A percentile compares a stretch with the other conserved stretches of the same genome.
Conservation (phyloP, 2,797 vertebrate genomes). For the Craterocephalus amniculus region DNA sequence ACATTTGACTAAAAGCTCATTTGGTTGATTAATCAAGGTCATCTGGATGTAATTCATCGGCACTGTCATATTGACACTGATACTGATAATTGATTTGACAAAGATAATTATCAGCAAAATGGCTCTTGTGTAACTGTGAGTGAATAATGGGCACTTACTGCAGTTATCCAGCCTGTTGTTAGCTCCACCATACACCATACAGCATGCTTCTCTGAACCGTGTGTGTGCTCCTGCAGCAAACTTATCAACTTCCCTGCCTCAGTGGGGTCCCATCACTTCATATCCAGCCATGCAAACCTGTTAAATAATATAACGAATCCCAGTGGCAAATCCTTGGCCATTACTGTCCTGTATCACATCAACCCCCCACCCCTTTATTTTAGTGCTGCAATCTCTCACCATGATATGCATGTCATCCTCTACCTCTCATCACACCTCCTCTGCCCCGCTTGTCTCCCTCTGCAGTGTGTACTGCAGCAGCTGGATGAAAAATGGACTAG, state of each 20-base stretch:
- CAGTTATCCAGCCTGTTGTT: constrained; percentile 51
- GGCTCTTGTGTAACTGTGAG: constrained; percentile 63
- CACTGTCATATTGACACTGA: constrained; percentile 70
- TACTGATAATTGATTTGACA: constrained; percentile 76
- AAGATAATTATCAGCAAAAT: constrained; percentile 75
- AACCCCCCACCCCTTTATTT: constrained; percentile 14
- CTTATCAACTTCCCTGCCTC: constrained; percentile 22
- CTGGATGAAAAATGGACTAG: constrained; percentile 74
- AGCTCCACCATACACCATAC: constrained; percentile 35
- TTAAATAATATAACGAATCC: constrained; percentile 37
- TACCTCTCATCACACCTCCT: constrained; percentile 12
- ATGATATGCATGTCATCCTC: constrained; percentile 42
- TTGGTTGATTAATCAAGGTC: constrained; percentile 77
- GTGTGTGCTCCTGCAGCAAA: constrained; percentile 44
- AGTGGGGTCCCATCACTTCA: constrained; percentile 27
- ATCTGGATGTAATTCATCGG: constrained; percentile 73
- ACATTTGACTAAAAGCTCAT: constrained; percentile 62
- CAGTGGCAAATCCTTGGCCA: constrained; percentile 10
- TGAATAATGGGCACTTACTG: constrained; percentile 68
- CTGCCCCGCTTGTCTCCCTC: constrained; percentile 45
- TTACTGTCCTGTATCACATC: constrained; percentile 9
- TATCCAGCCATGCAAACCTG: constrained; percentile 19
- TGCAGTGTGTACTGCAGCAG: constrained; percentile 77
- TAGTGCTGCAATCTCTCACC: constrained; percentile 24
- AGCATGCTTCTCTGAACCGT: constrained; percentile 22